These are phyloP conservation scores for Drosophila meridiana DNA, from an alignment of 2,888 invertebrate species.

Conservation along the genomic window DNA sequence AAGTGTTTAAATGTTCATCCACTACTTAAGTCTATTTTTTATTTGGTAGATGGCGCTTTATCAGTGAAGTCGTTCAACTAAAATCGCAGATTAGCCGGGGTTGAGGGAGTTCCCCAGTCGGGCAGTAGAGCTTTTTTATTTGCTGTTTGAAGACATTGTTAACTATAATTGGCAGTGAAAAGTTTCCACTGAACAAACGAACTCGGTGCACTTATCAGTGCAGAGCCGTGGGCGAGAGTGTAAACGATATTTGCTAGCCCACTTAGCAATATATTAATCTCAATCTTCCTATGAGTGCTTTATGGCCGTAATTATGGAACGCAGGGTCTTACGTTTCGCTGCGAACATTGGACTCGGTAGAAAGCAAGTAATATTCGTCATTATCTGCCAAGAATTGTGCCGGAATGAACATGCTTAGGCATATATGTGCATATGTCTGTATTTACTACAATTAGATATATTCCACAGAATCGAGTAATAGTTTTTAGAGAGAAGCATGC, in stretches of 20 bases:
- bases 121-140: too few species aligned
- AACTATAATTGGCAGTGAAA: neutral
- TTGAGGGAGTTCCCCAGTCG: too few species aligned
- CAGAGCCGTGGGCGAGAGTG: slow-evolving; percentile 22
- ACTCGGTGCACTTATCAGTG: slow-evolving; percentile 14
- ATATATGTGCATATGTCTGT: neutral
- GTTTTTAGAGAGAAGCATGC: too few species aligned
- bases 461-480: too few species aligned
- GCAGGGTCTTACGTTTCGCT: neutral
- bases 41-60: too few species aligned
- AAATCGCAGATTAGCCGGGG: too few species aligned
- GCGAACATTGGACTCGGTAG: slow-evolving; percentile 20
- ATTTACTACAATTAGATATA: neutral
- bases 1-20: too few species aligned
- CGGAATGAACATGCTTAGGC: neutral
- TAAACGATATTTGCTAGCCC: slow-evolving; percentile 8
- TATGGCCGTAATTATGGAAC: neutral
- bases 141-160: too few species aligned
- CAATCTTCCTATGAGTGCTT: neutral
- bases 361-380: neutral
- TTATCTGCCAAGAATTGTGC: neutral
- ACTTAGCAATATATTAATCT: slow-evolving; percentile 1
- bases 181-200: slow-evolving; percentile 15
- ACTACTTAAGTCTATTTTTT: too few species aligned
- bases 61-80: too few species aligned